A percentile compares a stretch with the other conserved stretches of the same genome.
Evolutionary conservation across 2,797 vertebrate genomes (phyloP).

Genomic region (Geotrypetes seraphini): DNA sequence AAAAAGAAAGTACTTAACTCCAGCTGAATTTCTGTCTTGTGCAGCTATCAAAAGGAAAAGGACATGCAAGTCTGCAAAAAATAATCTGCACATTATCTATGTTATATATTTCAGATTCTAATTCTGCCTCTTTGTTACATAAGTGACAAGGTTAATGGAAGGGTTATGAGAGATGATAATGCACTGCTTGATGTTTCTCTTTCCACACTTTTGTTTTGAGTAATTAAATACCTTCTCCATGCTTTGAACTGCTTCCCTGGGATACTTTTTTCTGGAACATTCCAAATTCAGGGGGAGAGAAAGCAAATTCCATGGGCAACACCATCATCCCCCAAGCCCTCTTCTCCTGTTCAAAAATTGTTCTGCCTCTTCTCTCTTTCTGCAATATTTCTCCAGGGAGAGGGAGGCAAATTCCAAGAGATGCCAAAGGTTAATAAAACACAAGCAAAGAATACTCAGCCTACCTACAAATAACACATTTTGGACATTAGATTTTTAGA

Average conservation of each 20-base stretch:
- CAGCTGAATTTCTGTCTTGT: no score
- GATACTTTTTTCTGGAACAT: no score
- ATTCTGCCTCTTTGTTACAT: not conserved
- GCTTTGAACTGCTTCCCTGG: no score
- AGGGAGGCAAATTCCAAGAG: conserved; percentile 3
- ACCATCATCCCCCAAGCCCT: no score
- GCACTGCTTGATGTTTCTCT: not conserved
- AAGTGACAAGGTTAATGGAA: not conserved
- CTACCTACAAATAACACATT: not conserved
- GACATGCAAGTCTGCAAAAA: no score
- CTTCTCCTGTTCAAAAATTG: no score
- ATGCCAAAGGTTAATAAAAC: not conserved
- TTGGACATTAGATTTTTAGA: not conserved
- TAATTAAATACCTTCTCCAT: no score
- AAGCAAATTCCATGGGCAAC: conserved; percentile 1
- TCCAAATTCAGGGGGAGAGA: not conserved
- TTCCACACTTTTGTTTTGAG: not conserved
- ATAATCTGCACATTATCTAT: no score
- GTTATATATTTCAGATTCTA: no score
- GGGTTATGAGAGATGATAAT: not conserved
- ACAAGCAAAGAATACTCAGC: not conserved
- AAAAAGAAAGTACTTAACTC: conserved; percentile 45
- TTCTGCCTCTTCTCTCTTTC: not conserved
- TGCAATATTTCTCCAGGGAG: not conserved
- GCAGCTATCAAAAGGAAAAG: conserved; percentile 21